Evolutionary conservation across 1,140 invertebrate genomes (phyloP), one percentile per base, ranked within the genome.

Genomic region (Macrotrachela quadricornifera): DNA sequence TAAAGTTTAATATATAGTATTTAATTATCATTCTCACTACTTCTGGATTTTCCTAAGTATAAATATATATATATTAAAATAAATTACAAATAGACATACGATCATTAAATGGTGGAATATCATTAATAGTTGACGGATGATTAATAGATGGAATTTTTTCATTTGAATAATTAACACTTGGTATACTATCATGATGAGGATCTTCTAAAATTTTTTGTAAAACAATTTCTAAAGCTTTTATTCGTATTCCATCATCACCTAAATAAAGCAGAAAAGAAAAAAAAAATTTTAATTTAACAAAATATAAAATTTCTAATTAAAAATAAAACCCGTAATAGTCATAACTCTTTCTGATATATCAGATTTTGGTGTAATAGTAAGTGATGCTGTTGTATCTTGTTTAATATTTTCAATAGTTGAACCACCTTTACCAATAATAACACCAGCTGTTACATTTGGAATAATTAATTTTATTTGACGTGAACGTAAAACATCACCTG

Each of bases 361-460:
- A 14, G 40, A 39, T 30, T 30, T 30, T 13, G 40, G 50, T 13
- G 50, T 55, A 18, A 97, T 90, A 74, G 95, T 90, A 59, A 96
- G 86, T 71, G 92, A 94, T 56, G 88, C 90, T 58, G 88, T 86
- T 63, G 83, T 92, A 64, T 84, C 80, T 69, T 96, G 90, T 72
- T 95, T 94, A 60, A 96, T 88, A 72, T 94, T 87, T 72, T 94
- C 94, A 60, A 96, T 94, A 64, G 84, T 95, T 70, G 83, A 85
- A 50, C 91, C 91, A 55, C 80, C 86, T 72, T 96, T 96, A 58
- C 91, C 91, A 65, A 95, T 96, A 59, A 96, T 91, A 87, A 96
- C 94, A 58, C 91, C 91, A 57, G 90, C 91, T 14, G 90, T 95
- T 55, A 84, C 92, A 70, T 96, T 97, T 56, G 91, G 91, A 63